Conservation (phyloP, 2,888 invertebrate species). For the Seira ritae region DNA sequence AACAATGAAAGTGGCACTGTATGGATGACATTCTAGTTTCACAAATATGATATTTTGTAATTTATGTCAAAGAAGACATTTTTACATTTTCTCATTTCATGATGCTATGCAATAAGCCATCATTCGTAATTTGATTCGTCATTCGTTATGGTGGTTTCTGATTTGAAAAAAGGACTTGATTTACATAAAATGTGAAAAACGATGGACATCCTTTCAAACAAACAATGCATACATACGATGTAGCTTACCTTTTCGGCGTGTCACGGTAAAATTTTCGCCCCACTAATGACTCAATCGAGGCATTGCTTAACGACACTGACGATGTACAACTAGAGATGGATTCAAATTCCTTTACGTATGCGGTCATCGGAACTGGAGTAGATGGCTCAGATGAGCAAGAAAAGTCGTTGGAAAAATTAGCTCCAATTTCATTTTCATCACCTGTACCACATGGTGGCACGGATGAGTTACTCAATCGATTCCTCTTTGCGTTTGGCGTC, state of each 20-base stretch:
- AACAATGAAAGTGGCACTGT: too few species aligned
- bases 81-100: too few species aligned
- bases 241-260: slow-evolving; percentile 46
- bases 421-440: neutral
- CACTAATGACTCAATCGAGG: slow-evolving; percentile 40
- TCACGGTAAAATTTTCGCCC: slow-evolving; percentile 58
- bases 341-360: neutral
- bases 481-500: neutral
- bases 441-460: neutral
- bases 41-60: too few species aligned
- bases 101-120: too few species aligned
- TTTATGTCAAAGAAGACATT: too few species aligned
- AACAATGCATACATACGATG: too few species aligned
- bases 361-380: neutral
- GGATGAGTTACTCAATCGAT: neutral
- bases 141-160: too few species aligned
- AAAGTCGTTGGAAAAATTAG: neutral
- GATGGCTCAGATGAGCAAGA: neutral
- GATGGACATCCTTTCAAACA: too few species aligned
- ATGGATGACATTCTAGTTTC: too few species aligned
- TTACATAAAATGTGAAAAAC: too few species aligned
- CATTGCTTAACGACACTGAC: neutral
- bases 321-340: neutral
- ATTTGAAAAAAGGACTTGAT: too few species aligned
- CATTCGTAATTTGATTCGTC: too few species aligned